Conservation (phyloP, 2,113 vertebrate genomes). For the Pelecanus crispus region DNA sequence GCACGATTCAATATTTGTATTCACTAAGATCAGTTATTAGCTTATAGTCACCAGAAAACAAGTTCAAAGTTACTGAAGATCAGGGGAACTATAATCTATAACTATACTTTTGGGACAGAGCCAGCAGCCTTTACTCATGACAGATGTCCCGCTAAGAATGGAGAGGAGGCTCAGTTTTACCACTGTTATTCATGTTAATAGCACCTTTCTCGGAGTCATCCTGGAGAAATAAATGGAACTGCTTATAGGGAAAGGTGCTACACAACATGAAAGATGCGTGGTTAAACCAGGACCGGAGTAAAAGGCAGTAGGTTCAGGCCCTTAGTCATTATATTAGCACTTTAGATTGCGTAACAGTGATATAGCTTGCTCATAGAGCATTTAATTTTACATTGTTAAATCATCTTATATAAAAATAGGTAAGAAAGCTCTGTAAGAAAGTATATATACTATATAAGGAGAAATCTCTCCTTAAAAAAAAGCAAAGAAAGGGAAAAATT, state of each 20-base stretch:
- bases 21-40: constrained; percentile 20
- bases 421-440: constrained; percentile 80
- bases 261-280: not conserved
- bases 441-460: constrained; percentile 64
- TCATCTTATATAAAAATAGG: constrained; percentile 75
- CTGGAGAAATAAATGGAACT: not conserved
- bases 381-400: constrained; percentile 54
- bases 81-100: constrained; percentile 50
- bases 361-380: constrained; percentile 72
- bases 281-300: constrained; percentile 31
- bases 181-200: not conserved
- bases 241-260: not conserved
- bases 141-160: constrained; percentile 4
- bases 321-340: constrained; percentile 49
- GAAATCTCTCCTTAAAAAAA: constrained; percentile 56
- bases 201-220: constrained; percentile 1
- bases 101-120: constrained; percentile 31
- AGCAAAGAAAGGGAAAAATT: constrained; percentile 33
- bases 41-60: constrained; percentile 52
- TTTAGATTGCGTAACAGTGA: constrained; percentile 56
- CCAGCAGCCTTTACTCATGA: constrained; percentile 35
- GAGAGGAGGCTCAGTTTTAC: constrained; percentile 40
- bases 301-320: constrained; percentile 55
- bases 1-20: constrained; percentile 12
- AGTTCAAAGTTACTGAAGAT: constrained; percentile 29